phyloP scores from a whole-genome alignment of 1,140 invertebrate genomes.

The Eriocheir sinensis region DNA sequence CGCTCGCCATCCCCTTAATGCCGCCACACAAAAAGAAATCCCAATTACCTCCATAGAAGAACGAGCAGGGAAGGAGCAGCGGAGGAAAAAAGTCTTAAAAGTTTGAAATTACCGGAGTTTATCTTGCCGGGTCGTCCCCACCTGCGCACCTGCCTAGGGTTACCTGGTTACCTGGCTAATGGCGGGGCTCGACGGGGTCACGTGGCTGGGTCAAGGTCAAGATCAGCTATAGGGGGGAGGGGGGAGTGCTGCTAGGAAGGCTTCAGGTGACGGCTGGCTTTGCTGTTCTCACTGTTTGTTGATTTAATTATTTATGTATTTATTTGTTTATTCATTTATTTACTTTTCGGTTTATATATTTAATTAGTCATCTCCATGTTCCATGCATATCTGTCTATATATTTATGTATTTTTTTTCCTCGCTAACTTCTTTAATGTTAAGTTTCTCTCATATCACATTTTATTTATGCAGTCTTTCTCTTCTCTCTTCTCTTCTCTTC shows the following conservation, averaged over 20 bases:
- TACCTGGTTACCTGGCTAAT: too few species aligned
- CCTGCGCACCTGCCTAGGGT: neutral
- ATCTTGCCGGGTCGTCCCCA: neutral
- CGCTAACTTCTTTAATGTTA: too few species aligned
- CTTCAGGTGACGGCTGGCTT: too few species aligned
- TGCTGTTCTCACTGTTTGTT: neutral
- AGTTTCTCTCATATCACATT: too few species aligned
- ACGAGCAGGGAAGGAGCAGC: neutral
- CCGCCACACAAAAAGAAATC: neutral
- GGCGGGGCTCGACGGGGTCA: neutral
- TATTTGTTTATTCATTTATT: too few species aligned
- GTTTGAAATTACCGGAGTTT: neutral
- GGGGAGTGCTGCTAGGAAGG: too few species aligned
- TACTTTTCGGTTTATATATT: too few species aligned
- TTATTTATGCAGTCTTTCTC: neutral
- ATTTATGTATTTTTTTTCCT: too few species aligned
- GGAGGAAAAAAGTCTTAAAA: neutral
- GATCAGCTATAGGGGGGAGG: too few species aligned
- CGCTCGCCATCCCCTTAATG: neutral
- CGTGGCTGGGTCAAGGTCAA: conserved; percentile 9
- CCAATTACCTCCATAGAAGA: conserved; percentile 47
- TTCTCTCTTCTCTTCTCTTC: neutral
- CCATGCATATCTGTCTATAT: too few species aligned
- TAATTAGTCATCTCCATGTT: too few species aligned
- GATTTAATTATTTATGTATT: conserved; percentile 31